Conservation (phyloP, 2,797 vertebrate genomes). For the Notolabrus celidotus region DNA sequence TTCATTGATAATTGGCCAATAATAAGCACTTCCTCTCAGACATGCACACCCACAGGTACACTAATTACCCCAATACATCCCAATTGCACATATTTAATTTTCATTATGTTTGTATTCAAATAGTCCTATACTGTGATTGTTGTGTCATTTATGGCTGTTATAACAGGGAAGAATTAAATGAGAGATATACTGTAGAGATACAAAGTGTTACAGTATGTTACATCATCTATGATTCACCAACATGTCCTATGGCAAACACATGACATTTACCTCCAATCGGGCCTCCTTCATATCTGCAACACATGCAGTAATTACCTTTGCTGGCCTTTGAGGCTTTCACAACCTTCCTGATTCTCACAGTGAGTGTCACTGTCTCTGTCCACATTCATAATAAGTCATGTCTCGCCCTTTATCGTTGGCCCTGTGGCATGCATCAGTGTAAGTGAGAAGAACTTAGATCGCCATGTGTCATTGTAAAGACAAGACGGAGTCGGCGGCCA, state of each 20-base stretch:
- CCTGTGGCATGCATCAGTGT: slow-evolving; percentile 51
- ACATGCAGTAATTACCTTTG: slow-evolving; percentile 39
- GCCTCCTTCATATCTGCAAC: slow-evolving; percentile 34
- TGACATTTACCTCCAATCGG: slow-evolving; percentile 55
- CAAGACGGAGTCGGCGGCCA: slow-evolving; percentile 50
- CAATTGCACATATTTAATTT: background rate
- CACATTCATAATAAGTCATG: slow-evolving; percentile 33
- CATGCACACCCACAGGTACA: slow-evolving; percentile 23
- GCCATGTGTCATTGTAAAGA: slow-evolving; percentile 53
- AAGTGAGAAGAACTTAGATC: slow-evolving; percentile 55
- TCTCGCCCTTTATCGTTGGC: slow-evolving; percentile 50
- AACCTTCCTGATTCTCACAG: slow-evolving; percentile 11
- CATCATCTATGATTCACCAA: slow-evolving; percentile 12
- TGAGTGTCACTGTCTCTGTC: slow-evolving; percentile 23
- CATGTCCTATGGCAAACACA: slow-evolving; percentile 28
- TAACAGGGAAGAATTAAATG: background rate
- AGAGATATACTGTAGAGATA: background rate
- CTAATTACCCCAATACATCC: background rate
- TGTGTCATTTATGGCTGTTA: background rate
- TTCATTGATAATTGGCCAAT: slow-evolving; percentile 45
- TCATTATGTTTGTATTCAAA: background rate
- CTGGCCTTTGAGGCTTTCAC: slow-evolving; percentile 28
- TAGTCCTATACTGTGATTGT: background rate
- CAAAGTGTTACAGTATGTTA: background rate
- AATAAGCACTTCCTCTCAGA: slow-evolving; percentile 36